A percentile compares a stretch with the other conserved stretches of the same genome.
Evolutionary conservation across 2,797 vertebrate species (phyloP).

Genomic region (Natrix natrix): DNA sequence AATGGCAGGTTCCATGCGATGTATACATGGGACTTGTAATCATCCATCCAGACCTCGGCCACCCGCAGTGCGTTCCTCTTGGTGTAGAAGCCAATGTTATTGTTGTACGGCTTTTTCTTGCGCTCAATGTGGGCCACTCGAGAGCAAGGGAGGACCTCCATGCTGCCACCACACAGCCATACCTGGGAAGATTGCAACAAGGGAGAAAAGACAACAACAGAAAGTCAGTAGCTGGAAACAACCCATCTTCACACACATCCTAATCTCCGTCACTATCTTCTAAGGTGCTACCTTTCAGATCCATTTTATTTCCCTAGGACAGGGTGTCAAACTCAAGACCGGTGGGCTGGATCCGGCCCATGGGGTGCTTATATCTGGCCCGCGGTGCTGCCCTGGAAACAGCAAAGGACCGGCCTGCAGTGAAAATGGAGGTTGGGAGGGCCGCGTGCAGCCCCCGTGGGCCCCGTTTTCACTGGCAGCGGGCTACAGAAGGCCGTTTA

Average conservation of each 20-base stretch:
- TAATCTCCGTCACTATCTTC: not conserved
- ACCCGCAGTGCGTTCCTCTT: slow-evolving; percentile 92
- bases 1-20: slow-evolving; percentile 96
- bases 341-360: accelerated
- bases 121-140: slow-evolving; percentile 94
- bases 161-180: slow-evolving; percentile 96
- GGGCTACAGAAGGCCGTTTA: no score
- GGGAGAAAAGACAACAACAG: not conserved
- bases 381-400: no score
- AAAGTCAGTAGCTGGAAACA: not conserved
- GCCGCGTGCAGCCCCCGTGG: no score
- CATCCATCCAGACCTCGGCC: slow-evolving; percentile 98
- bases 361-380: no score
- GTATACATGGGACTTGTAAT: slow-evolving; percentile 94
- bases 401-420: no score
- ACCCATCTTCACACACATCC: not conserved
- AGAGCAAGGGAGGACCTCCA: slow-evolving; percentile 97
- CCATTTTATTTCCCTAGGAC: not conserved
- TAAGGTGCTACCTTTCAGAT: not conserved
- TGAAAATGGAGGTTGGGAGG: no score
- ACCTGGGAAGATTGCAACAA: slow-evolving; percentile 74
- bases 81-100: slow-evolving; percentile 91
- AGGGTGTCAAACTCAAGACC: no score
- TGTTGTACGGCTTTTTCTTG: slow-evolving; percentile 94
- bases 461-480: no score